These are phyloP conservation scores for Chunga burmeisteri DNA, from an alignment of 2,113 vertebrate genomes.

Conservation along the genomic window DNA sequence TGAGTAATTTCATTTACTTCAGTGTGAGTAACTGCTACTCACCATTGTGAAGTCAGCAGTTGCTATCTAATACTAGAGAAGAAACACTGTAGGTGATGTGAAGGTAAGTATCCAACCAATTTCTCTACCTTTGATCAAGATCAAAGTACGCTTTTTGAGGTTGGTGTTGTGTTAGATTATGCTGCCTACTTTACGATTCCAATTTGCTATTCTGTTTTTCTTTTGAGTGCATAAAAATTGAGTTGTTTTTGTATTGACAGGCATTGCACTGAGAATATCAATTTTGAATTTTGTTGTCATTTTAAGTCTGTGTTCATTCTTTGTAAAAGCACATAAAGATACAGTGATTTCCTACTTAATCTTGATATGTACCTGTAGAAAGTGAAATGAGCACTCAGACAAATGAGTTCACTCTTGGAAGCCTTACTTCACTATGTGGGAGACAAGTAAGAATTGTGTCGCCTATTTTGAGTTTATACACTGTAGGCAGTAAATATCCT, in stretches of 20 bases:
- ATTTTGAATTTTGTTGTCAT: slow-evolving; percentile 56
- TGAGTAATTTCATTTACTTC: neutral
- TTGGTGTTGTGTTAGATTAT: neutral
- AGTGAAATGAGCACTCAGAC: slow-evolving; percentile 41
- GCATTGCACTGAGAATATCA: slow-evolving; percentile 37
- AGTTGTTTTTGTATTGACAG: slow-evolving; percentile 59
- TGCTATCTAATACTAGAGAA: neutral
- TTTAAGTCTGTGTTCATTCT: slow-evolving; percentile 23
- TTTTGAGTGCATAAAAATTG: slow-evolving; percentile 35
- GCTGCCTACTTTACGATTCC: neutral
- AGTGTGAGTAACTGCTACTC: neutral
- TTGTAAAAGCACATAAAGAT: slow-evolving; percentile 23
- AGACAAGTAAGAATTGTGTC: neutral
- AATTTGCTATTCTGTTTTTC: slow-evolving; percentile 47
- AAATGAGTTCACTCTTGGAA: slow-evolving; percentile 50
- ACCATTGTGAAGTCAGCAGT: neutral
- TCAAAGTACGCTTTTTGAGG: slow-evolving; percentile 42
- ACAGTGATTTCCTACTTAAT: slow-evolving; percentile 34
- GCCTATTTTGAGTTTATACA: neutral
- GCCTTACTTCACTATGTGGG: neutral
- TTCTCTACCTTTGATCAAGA: slow-evolving; percentile 60
- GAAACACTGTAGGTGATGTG: neutral
- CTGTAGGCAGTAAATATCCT: slow-evolving; percentile 28
- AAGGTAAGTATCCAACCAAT: neutral
- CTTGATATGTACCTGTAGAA: slow-evolving; percentile 33